Conservation (phyloP, 2,797 vertebrate species). For the Brotula barbata region DNA sequence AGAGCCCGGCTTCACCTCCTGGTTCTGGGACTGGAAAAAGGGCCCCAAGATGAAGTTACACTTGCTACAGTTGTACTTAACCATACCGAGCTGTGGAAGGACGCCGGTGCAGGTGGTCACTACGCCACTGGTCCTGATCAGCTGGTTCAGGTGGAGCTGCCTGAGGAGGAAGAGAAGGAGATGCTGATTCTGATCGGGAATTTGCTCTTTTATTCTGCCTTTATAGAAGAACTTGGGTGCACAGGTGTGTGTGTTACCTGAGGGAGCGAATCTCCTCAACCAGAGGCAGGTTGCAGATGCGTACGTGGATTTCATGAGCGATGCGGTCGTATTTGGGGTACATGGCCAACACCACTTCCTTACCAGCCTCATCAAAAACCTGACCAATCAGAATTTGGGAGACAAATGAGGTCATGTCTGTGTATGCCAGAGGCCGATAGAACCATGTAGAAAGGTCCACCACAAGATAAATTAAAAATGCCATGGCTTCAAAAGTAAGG, state of each 20-base stretch:
- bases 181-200: too few relatives aligned
- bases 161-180: slow-evolving; percentile 61
- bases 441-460: too few relatives aligned
- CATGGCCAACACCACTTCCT: slow-evolving; percentile 96
- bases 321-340: slow-evolving; percentile 98
- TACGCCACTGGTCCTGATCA: slow-evolving; percentile 95
- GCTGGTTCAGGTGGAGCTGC: slow-evolving; percentile 96
- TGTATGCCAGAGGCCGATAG: too few relatives aligned
- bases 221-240: too few relatives aligned
- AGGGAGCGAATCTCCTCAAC: slow-evolving; percentile 95
- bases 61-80: slow-evolving; percentile 98
- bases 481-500: too few relatives aligned
- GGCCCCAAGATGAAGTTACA: slow-evolving; percentile 94
- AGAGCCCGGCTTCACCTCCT: slow-evolving; percentile 98
- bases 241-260: slow-evolving; percentile 74
- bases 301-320: slow-evolving; percentile 92
- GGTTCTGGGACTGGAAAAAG: slow-evolving; percentile 97
- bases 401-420: neutral
- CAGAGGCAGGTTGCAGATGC: slow-evolving; percentile 93
- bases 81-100: slow-evolving; percentile 95
- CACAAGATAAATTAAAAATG: too few relatives aligned
- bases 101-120: slow-evolving; percentile 95
- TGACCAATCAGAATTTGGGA: slow-evolving; percentile 21
- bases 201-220: too few relatives aligned
- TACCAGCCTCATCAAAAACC: slow-evolving; percentile 94